phyloP scores from a whole-genome alignment of 2,888 invertebrate genomes.

The Falcaria lacertinaria region DNA sequence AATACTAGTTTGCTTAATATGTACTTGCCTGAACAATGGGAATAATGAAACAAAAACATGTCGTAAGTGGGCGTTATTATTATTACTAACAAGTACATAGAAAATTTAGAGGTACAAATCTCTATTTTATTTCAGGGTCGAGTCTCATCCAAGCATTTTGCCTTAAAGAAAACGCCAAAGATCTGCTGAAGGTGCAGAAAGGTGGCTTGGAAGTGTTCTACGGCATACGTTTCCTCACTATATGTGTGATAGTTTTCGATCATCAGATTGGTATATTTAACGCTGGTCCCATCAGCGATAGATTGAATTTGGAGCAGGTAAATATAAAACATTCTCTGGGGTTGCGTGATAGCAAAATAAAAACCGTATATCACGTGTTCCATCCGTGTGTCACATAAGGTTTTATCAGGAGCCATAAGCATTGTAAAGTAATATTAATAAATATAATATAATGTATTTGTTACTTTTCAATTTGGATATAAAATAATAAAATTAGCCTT shows the following conservation, averaged over 20 bases:
- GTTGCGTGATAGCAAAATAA: no score
- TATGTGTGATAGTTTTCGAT: conserved; percentile 76
- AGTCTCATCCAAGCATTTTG: conserved; percentile 51
- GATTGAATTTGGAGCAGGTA: conserved; percentile 76
- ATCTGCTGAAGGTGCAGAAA: conserved; percentile 46
- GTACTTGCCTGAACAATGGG: conserved; percentile 41
- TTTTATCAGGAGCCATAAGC: no score
- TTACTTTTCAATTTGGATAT: no score
- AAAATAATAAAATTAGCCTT: no score
- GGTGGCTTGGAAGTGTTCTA: conserved; percentile 74
- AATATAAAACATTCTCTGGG: no score
- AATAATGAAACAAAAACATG: conserved; percentile 16
- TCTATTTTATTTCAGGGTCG: conserved; percentile 34
- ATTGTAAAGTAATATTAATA: no score
- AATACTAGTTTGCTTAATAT: conserved; percentile 28
- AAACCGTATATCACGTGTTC: no score
- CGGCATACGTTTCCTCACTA: conserved; percentile 78
- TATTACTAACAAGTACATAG: not conserved
- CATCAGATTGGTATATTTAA: conserved; percentile 78
- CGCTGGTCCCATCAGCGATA: conserved; percentile 77
- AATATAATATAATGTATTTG: no score
- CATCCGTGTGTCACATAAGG: no score
- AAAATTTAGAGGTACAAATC: no score
- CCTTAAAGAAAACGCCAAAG: conserved; percentile 51
- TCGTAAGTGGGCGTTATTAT: conserved; percentile 18